Evolutionary conservation across 2,113 vertebrate genomes (phyloP).

Genomic region (Notarius lentiginosus): DNA sequence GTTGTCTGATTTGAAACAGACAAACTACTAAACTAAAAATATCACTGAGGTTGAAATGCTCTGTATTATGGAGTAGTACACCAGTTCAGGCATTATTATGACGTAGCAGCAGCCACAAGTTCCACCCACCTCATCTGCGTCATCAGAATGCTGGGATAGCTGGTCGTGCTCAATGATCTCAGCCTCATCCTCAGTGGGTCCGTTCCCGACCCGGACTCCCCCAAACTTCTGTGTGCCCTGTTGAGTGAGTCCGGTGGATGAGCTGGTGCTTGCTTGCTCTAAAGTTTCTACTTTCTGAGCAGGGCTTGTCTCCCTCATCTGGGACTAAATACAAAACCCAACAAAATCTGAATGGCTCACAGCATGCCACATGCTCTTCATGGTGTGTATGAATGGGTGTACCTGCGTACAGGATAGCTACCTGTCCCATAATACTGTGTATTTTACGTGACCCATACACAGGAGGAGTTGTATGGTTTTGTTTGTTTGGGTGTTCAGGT

Average conservation of each 20-base stretch:
- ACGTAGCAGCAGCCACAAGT: not conserved
- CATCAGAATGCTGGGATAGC: slow-evolving; percentile 95
- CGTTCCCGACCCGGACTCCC: slow-evolving; percentile 96
- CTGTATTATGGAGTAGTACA: not conserved
- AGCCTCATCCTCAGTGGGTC: slow-evolving; percentile 97
- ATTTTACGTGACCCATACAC: not conserved
- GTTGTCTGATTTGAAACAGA: not conserved
- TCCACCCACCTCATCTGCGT: slow-evolving; percentile 89
- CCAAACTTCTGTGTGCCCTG: slow-evolving; percentile 98
- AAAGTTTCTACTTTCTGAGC: slow-evolving; percentile 78
- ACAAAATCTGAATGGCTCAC: slow-evolving; percentile 76
- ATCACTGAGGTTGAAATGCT: not conserved
- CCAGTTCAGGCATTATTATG: not conserved
- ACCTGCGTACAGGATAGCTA: not conserved
- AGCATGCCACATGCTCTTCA: slow-evolving; percentile 61
- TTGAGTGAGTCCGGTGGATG: slow-evolving; percentile 79
- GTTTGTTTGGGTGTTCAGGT: not conserved
- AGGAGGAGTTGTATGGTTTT: not conserved
- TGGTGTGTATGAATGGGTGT: slow-evolving; percentile 19
- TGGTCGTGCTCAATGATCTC: slow-evolving; percentile 99
- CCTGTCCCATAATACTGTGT: not conserved
- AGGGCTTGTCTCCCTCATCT: slow-evolving; percentile 77
- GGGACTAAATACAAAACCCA: slow-evolving; percentile 80
- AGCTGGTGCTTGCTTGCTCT: slow-evolving; percentile 78
- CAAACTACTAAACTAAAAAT: not conserved